Evolutionary conservation across 2,888 invertebrate species (phyloP), one percentile per base, ranked within the genome.

Genomic region (Cheiracanthium punctorium): DNA sequence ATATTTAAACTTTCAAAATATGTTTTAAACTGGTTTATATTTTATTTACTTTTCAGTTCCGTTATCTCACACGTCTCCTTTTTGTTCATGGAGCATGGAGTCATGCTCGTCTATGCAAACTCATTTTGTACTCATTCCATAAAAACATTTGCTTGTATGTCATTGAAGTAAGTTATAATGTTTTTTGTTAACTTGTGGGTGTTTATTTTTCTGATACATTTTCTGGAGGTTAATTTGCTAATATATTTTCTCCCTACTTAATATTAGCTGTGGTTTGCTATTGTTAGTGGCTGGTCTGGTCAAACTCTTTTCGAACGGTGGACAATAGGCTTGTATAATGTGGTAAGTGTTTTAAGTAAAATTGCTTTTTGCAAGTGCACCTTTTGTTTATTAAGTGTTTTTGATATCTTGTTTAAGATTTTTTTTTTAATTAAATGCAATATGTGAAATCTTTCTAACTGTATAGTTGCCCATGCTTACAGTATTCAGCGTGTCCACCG

Each of bases 121-220:
- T 99, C 80, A 98, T 99, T 91, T 94, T 99, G 88, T 99, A 99
- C 93, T 98, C 98, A 90, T 99, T 99, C 93, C 99, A 99, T 94
- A 99, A 99, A 93, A 99, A 99, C 93, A 98, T 99, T 91, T 99
- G 99, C 92, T 94, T 99, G 29, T 99, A 99, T 92, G 97, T 99
- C 89, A 99, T 99, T 91, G 99, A 99, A 91, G 92, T 93, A 88
- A 91, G 91, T 86, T 37, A 37, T 37, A 37, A 37, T 37, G 37
- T 37, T 30, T 30, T 28, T n/a, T 74, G 4, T n/a, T 24, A 37
- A 7, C 10, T 37, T 37, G 10, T 37, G 14, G 8, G 41, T 41
- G 14, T 41, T 10, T 28, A 0, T 64, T 24, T 64, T 0, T 58
- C 14, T 20, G 20, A 58, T 58, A n/a, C 4, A 4, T 58, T 65